Conservation (phyloP, 1,140 invertebrate species). For the Meteorus sp. region DNA sequence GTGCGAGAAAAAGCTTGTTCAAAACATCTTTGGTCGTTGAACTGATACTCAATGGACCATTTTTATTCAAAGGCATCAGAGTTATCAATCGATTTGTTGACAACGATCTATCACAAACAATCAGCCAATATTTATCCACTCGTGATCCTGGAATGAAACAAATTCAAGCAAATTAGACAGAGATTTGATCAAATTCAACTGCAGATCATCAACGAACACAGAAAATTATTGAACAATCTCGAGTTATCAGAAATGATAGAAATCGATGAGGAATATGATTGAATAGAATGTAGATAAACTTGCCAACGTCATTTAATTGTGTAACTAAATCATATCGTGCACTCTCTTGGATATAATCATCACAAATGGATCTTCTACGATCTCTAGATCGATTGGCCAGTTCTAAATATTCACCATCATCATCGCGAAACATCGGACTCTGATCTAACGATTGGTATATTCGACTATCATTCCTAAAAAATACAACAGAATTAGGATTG, state of each 20-base stretch:
- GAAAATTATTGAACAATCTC: too few species aligned
- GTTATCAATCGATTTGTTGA: slow-evolving; percentile 84
- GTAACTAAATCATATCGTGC: slow-evolving; percentile 75
- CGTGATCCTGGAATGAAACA: slow-evolving; percentile 65
- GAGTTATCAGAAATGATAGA: too few species aligned
- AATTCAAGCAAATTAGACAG: too few species aligned
- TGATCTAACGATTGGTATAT: slow-evolving; percentile 71
- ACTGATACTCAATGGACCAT: slow-evolving; percentile 60
- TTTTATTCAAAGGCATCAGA: slow-evolving; percentile 68
- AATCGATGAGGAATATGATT: slow-evolving; percentile 1
- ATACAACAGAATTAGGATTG: slow-evolving; percentile 4
- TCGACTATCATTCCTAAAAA: slow-evolving; percentile 63
- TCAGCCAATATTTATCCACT: slow-evolving; percentile 87
- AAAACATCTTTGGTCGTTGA: slow-evolving; percentile 66
- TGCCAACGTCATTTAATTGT: slow-evolving; percentile 76
- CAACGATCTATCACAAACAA: slow-evolving; percentile 76
- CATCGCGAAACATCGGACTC: slow-evolving; percentile 57
- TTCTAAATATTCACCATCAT: slow-evolving; percentile 65
- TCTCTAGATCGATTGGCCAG: slow-evolving; percentile 67
- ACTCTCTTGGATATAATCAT: slow-evolving; percentile 66
- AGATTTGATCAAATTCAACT: too few species aligned
- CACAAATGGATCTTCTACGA: slow-evolving; percentile 65
- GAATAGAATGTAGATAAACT: too few species aligned
- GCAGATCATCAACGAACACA: too few species aligned
- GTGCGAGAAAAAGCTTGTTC: slow-evolving; percentile 78